Conservation (phyloP, 2,888 invertebrate species). For the Celastrina argiolus region DNA sequence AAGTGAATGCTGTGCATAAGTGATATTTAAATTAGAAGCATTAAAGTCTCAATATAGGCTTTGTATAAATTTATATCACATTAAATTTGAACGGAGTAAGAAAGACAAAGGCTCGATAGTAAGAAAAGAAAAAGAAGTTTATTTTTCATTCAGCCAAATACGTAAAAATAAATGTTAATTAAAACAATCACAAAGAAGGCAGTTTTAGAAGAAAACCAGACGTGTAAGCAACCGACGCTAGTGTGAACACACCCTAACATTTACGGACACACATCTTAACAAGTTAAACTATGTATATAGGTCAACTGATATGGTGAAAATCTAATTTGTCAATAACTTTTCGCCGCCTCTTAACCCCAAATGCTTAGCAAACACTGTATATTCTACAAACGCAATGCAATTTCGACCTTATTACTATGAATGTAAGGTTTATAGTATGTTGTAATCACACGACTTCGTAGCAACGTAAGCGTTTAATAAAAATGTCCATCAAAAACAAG, state of each 20-base stretch:
- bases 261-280: neutral
- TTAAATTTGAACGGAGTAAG: too few species aligned
- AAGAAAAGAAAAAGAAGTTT: too few species aligned
- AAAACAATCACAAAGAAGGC: too few species aligned
- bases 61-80: too few species aligned
- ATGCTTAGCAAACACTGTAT: neutral
- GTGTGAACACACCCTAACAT: neutral
- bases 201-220: too few species aligned
- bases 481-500: neutral
- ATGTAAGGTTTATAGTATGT: neutral
- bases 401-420: neutral
- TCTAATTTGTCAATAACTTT: constrained; percentile 9
- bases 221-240: neutral
- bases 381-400: neutral
- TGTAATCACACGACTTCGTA: neutral
- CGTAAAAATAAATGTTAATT: too few species aligned
- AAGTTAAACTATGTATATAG: neutral
- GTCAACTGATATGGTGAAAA: constrained; percentile 3
- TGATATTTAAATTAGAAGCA: too few species aligned
- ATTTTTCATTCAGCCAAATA: too few species aligned
- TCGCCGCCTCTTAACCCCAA: neutral
- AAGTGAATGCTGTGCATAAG: too few species aligned
- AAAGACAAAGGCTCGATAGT: too few species aligned
- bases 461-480: neutral
- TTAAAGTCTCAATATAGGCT: too few species aligned